A percentile compares a stretch with the other conserved stretches of the same genome.
Conservation (phyloP, 2,888 invertebrate species). For the Abrostola triplasia region DNA sequence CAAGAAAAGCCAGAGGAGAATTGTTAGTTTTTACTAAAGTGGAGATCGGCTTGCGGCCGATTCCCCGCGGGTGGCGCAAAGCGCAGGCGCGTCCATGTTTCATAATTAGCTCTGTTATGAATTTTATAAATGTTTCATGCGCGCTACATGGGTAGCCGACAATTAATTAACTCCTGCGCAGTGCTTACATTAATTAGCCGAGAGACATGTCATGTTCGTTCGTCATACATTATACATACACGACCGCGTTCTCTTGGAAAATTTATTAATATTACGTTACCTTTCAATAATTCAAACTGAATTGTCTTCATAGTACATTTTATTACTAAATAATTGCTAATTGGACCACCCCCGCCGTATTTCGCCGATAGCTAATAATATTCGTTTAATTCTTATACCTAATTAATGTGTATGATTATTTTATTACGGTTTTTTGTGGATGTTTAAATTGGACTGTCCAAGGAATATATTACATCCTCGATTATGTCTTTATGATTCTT, state of each 20-base stretch:
- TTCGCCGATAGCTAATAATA: conserved; percentile 56
- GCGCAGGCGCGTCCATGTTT: conserved; percentile 76
- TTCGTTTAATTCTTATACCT: conserved; percentile 60
- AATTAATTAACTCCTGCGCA: conserved; percentile 85
- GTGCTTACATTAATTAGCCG: conserved; percentile 84
- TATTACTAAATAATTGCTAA: conserved; percentile 53
- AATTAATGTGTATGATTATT: conserved; percentile 74
- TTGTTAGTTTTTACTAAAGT: conserved; percentile 75
- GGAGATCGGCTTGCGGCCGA: conserved; percentile 61
- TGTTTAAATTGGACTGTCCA: conserved; percentile 64
- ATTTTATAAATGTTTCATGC: conserved; percentile 87
- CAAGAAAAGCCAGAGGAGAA: conserved; percentile 66
- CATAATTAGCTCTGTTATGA: conserved; percentile 86
- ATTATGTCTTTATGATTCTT: conserved; percentile 76
- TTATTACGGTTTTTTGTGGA: conserved; percentile 66
- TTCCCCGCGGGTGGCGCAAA: conserved; percentile 82
- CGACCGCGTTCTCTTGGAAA: conserved; percentile 65
- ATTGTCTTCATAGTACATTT: conserved; percentile 49
- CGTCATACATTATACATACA: conserved; percentile 80
- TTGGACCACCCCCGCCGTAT: conserved; percentile 71
- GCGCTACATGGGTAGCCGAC: conserved; percentile 78
- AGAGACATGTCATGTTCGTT: conserved; percentile 77
- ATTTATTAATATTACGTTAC: conserved; percentile 72
- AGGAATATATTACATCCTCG: conserved; percentile 65
- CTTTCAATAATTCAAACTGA: conserved; percentile 69